These are phyloP conservation scores for Paradoxurus hermaphroditus DNA, from an alignment of 2,113 vertebrate species.

Conservation along the genomic window DNA sequence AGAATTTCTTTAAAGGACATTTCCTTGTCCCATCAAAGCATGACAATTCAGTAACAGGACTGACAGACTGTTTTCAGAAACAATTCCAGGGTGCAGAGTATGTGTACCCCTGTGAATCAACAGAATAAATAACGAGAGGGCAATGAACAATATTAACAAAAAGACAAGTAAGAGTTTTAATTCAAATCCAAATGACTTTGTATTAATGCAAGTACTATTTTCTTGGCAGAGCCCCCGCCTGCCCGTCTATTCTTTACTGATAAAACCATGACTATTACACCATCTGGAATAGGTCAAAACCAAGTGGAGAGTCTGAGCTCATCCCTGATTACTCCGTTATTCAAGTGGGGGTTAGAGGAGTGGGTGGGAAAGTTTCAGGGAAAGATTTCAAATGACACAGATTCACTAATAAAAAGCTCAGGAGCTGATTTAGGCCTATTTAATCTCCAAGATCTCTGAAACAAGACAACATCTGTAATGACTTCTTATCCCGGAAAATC, in stretches of 20 bases:
- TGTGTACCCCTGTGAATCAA: not conserved
- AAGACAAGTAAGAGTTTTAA: constrained; percentile 15
- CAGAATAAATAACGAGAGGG: not conserved
- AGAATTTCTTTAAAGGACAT: not conserved
- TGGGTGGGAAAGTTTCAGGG: constrained; percentile 10
- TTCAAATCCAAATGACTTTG: not conserved
- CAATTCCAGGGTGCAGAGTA: not conserved
- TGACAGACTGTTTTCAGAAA: not conserved
- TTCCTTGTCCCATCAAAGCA: not conserved
- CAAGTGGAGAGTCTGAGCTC: constrained; percentile 32
- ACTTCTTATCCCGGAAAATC: constrained; percentile 51
- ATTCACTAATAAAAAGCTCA: constrained; percentile 33
- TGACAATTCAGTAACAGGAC: not conserved
- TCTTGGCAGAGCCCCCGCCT: not conserved
- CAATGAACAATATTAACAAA: not conserved
- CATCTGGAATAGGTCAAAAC: constrained; percentile 49
- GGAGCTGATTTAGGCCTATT: constrained; percentile 28
- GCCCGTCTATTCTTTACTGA: not conserved
- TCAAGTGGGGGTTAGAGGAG: not conserved
- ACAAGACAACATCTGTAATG: not conserved
- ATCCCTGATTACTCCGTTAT: constrained; percentile 39
- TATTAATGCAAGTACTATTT: not conserved
- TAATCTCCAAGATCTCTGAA: constrained; percentile 55
- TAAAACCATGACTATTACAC: not conserved
- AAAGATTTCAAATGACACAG: constrained; percentile 32